These are phyloP conservation scores for Triplophysa tibetana DNA, from an alignment of 2,113 vertebrate genomes.

Conservation along the genomic window DNA sequence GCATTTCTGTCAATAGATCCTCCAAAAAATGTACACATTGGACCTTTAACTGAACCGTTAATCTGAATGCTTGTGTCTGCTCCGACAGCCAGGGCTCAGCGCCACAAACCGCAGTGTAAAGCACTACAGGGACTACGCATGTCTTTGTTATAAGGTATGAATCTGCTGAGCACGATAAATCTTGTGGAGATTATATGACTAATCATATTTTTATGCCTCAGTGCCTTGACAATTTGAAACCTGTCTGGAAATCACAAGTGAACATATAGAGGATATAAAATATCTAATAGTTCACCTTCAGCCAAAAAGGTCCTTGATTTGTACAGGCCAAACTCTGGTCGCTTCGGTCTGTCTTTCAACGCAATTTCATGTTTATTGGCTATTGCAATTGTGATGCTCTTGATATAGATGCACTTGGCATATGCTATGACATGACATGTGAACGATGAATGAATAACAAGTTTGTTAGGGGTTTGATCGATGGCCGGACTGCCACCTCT, in stretches of 20 bases:
- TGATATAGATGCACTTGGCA: constrained; percentile 14
- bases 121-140: constrained; percentile 23
- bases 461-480: not conserved
- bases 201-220: not conserved
- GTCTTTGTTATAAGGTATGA: not conserved
- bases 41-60: not conserved
- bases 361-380: not conserved
- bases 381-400: constrained; percentile 2
- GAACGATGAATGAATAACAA: not conserved
- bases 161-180: not conserved
- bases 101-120: constrained; percentile 26
- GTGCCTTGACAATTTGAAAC: not conserved
- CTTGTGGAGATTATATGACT: not conserved
- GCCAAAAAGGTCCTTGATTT: not conserved
- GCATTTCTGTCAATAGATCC: too few species aligned
- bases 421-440: constrained; percentile 14
- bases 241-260: not conserved
- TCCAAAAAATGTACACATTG: too few species aligned
- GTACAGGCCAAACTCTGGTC: not conserved
- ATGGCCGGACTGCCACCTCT: not conserved
- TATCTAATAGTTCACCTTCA: too few species aligned
- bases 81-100: constrained; percentile 18
- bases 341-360: not conserved
- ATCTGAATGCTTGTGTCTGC: constrained; percentile 45
- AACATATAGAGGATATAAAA: not conserved